Evolutionary conservation across 2,888 invertebrate genomes (phyloP), one percentile per base, ranked within the genome.

Genomic region (Andrena bicolor): DNA sequence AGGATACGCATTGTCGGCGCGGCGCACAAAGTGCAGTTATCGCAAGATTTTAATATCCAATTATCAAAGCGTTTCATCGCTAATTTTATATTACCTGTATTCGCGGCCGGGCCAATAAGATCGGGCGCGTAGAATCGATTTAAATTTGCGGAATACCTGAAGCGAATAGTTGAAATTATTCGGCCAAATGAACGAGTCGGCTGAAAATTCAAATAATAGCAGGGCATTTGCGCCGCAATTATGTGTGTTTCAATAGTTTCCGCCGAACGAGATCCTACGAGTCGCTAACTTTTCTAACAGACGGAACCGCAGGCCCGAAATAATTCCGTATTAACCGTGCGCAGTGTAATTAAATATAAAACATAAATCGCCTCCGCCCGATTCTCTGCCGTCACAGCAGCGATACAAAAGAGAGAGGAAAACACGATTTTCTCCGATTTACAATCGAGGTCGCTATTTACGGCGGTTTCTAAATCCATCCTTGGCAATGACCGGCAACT

Each of bases 131-230:
- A 77, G 74, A 86, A 87, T 80, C 86, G 84, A 87, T 87, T 87
- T 86, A 86, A 87, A 87, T 87, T 87, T 81, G 63, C 82, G 84
- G 80, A 87, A 83, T 84, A 87, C 78, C 76, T 84, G 75, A 80
- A 87, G 80, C 87, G 87, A 87, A 87, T 87, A 87, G 87, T 84
- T 86, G 87, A 87, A 88, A 87, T 88, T 88, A 88, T 88, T 85
- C 86, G 81, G 58, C 63, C 87, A 87, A 88, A 88, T 85, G 85
- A 87, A 88, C 86, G 80, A 86, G 78, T 80, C 78, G 81, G 65
- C 60, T 76, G 87, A 88, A 88, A 88, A 87, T 85, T 80, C 80
- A 72, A 82, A 86, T 87, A 86, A 87, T 86, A 71, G 75, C 80
- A 28, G 61, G 58, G 76, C 73, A 58, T 82, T 70, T 48, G 74